Conservation (phyloP, 2,888 invertebrate species). For the Chloromyia formosa region DNA sequence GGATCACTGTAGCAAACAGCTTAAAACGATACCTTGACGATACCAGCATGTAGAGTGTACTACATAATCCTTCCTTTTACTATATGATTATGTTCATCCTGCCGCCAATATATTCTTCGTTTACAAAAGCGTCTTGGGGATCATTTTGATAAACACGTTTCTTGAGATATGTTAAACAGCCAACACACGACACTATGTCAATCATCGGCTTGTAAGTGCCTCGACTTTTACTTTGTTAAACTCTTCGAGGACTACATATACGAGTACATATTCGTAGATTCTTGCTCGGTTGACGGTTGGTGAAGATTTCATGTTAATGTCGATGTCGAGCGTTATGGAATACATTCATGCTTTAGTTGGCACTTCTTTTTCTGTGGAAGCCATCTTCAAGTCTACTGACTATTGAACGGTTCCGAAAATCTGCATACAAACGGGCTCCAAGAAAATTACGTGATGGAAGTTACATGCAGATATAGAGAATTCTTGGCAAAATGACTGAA, state of each 20-base stretch:
- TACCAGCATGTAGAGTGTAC: neutral
- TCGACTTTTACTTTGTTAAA: slow-evolving; percentile 1
- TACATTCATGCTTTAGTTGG: neutral
- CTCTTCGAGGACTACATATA: neutral
- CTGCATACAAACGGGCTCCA: too few species aligned
- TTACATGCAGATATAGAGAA: too few species aligned
- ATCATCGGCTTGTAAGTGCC: slow-evolving; percentile 31
- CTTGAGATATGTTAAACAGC: slow-evolving; percentile 16
- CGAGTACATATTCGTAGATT: neutral
- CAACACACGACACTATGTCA: slow-evolving; percentile 43
- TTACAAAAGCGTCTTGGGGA: neutral
- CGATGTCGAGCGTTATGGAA: slow-evolving; percentile 18
- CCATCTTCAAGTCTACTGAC: too few species aligned
- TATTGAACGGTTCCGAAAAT: too few species aligned
- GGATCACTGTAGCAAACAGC: too few species aligned
- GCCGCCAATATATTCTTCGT: neutral
- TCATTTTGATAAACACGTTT: slow-evolving; percentile 26
- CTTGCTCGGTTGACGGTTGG: neutral
- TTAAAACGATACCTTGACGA: too few species aligned
- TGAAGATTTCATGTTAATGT: slow-evolving; percentile 1
- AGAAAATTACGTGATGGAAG: too few species aligned
- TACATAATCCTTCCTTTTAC: neutral
- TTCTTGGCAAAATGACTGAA: too few species aligned
- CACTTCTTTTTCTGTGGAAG: slow-evolving; percentile 2
- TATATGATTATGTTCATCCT: neutral